Conservation (phyloP, 1,140 invertebrate species). For the Lepidostoma basale region DNA sequence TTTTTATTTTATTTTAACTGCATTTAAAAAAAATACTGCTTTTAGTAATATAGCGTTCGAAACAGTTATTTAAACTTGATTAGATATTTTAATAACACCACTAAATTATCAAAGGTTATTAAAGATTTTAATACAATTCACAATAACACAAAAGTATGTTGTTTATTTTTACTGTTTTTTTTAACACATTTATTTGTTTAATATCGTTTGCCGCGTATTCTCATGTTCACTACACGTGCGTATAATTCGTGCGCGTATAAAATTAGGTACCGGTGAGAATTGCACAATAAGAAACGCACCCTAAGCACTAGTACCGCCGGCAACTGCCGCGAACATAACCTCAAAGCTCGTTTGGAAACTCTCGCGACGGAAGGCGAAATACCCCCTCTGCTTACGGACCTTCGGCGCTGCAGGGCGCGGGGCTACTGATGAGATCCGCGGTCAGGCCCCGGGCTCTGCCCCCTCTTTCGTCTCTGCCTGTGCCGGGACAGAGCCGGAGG, state of each 20-base stretch:
- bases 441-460: conserved; percentile 9
- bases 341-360: conserved; percentile 20
- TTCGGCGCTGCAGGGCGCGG: conserved; percentile 38
- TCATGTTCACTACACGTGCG: conserved; percentile 2
- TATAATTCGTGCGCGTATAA: not conserved
- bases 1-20: no score
- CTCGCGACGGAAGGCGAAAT: not conserved
- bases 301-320: conserved; percentile 12
- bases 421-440: conserved; percentile 35
- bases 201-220: no score
- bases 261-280: conserved; percentile 14
- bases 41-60: no score
- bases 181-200: no score
- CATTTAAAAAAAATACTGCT: no score
- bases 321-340: conserved; percentile 22
- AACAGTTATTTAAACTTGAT: no score
- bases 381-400: conserved; percentile 12
- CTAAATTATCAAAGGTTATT: no score
- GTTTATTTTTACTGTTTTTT: no score
- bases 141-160: no score
- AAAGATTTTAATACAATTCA: no score
- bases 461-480: conserved; percentile 17
- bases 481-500: not conserved
- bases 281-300: conserved; percentile 23
- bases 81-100: no score